These are phyloP conservation scores for Melieria omissa DNA, from an alignment of 2,888 invertebrate species.

Conservation along the genomic window DNA sequence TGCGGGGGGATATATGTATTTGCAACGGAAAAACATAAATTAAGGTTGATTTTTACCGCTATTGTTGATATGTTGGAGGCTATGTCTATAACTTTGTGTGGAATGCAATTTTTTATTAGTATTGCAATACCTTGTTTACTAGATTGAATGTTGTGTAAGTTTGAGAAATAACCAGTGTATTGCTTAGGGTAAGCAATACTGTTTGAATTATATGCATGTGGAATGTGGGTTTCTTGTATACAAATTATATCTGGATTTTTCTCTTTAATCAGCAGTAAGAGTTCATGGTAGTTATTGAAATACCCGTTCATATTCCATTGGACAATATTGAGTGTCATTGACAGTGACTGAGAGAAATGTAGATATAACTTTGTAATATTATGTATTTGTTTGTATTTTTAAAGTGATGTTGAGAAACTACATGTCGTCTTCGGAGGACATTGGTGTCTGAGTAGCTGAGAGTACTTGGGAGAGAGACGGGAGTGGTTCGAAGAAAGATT, in stretches of 20 bases:
- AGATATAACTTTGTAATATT: too few species aligned
- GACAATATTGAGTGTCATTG: slow-evolving; percentile 10
- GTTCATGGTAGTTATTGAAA: slow-evolving; percentile 23
- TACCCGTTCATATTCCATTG: slow-evolving; percentile 29
- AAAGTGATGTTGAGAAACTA: too few species aligned
- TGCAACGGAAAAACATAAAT: neutral
- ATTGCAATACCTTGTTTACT: neutral
- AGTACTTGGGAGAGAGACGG: too few species aligned
- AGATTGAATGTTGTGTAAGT: neutral
- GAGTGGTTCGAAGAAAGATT: too few species aligned
- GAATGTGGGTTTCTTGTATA: slow-evolving; percentile 26
- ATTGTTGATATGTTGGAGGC: too few species aligned
- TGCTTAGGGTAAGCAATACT: neutral
- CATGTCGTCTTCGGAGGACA: too few species aligned
- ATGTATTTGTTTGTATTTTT: too few species aligned
- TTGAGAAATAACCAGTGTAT: neutral
- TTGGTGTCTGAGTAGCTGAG: too few species aligned
- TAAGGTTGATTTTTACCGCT: neutral
- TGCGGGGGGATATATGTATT: slow-evolving; percentile 1
- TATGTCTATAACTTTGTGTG: too few species aligned
- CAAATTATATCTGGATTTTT: slow-evolving; percentile 12
- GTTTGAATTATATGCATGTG: neutral
- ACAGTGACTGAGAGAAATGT: neutral
- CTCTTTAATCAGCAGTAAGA: slow-evolving; percentile 13
- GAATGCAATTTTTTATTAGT: neutral